A percentile compares a stretch with the other conserved stretches of the same genome.
phyloP scores from a whole-genome alignment of 2,797 vertebrate genomes.

The Todus mexicanus region DNA sequence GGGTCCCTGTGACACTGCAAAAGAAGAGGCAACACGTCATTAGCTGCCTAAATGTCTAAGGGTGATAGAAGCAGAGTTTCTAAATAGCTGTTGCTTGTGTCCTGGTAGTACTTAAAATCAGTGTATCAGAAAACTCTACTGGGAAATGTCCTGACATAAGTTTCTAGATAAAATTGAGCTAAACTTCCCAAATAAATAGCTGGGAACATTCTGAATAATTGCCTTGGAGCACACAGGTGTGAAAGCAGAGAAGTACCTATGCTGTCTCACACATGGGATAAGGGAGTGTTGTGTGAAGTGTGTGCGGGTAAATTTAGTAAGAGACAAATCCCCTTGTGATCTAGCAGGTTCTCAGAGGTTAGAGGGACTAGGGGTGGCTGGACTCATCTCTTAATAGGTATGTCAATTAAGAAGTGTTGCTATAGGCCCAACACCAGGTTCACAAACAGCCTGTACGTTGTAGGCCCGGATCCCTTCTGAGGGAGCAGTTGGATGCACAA shows the following conservation, averaged over 20 bases:
- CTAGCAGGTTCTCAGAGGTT: no score
- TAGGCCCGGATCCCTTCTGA: no score
- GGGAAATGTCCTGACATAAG: background rate
- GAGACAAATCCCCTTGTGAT: no score
- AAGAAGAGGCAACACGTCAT: background rate
- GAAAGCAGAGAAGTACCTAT: background rate
- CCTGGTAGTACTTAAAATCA: background rate
- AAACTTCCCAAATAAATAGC: background rate
- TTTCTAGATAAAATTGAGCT: background rate
- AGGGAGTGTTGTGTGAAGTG: no score
- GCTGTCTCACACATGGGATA: background rate
- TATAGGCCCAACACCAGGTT: no score
- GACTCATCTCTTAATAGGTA: no score
- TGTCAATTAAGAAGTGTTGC: no score
- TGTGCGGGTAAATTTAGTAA: no score
- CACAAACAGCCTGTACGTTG: no score
- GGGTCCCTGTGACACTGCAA: background rate
- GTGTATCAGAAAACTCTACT: background rate
- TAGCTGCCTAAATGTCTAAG: background rate
- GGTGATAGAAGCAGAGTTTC: background rate
- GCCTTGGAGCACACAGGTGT: background rate
- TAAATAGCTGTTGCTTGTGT: background rate
- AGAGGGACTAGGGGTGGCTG: no score
- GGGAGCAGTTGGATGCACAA: no score
- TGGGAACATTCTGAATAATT: background rate